Conservation (phyloP, 30 jellyfish, hydroid and myxozoan species). For the Aurelia aurita complex sp. Pacific region DNA sequence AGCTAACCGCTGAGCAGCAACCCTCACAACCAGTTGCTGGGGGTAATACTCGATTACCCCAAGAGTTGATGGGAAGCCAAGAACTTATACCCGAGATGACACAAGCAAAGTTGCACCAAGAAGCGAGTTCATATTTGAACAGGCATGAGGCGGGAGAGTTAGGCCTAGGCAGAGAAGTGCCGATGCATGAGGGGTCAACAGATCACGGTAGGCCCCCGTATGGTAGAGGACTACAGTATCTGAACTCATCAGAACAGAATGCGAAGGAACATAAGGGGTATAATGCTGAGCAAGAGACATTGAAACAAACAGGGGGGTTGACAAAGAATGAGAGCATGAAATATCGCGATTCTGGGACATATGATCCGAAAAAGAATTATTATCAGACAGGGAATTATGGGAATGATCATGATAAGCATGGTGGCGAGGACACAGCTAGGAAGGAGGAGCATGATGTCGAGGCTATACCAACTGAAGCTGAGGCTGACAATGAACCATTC, state of each 20-base stretch:
- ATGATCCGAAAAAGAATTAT: background rate
- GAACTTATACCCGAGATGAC: constrained; percentile 22
- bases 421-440: background rate
- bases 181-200: constrained; percentile 14
- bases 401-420: background rate
- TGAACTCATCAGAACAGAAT: background rate
- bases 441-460: constrained; percentile 17
- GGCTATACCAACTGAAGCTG: constrained; percentile 72
- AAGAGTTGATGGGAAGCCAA: constrained; percentile 57
- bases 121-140: constrained; percentile 36
- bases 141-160: constrained; percentile 45
- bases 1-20: constrained; percentile 14
- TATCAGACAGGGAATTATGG: background rate
- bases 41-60: constrained; percentile 4
- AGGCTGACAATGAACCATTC: constrained; percentile 82
- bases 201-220: constrained; percentile 22
- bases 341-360: background rate
- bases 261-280: background rate
- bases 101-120: constrained; percentile 16
- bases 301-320: background rate
- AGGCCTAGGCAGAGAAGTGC: constrained; percentile 48
- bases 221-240: constrained; percentile 42
- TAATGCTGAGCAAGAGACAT: background rate
- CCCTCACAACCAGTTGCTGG: background rate
- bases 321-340: background rate